Conservation (phyloP, 2,888 invertebrate genomes). For the Eubasilissa splendida region DNA sequence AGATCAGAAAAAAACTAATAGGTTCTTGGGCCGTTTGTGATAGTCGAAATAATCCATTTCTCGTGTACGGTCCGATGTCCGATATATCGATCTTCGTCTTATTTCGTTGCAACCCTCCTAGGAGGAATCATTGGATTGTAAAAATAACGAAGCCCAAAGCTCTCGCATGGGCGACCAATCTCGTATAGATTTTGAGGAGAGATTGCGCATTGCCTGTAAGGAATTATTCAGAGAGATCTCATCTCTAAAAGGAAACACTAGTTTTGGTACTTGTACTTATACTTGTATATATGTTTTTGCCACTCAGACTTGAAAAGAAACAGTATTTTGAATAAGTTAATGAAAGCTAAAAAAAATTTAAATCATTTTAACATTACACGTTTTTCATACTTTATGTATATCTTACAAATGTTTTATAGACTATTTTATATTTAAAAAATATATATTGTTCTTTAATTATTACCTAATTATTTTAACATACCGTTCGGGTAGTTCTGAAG, state of each 20-base stretch:
- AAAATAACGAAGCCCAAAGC: constrained; percentile 55
- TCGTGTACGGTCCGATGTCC: constrained; percentile 6
- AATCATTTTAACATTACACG: no score
- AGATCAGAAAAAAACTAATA: not conserved
- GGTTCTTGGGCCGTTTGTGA: not conserved
- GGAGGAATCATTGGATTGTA: constrained; percentile 45
- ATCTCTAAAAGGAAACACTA: constrained; percentile 13
- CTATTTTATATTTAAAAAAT: no score
- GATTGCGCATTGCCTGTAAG: constrained; percentile 34
- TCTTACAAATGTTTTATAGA: no score
- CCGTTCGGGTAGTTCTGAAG: no score
- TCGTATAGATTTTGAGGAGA: constrained; percentile 22
- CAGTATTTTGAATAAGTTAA: no score
- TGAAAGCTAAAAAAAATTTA: no score
- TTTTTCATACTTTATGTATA: no score
- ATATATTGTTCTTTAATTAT: no score
- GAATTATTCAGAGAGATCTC: constrained; percentile 17
- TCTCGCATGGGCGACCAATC: constrained; percentile 43
- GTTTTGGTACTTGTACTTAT: not conserved
- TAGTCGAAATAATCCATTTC: constrained; percentile 12
- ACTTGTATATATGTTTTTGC: no score
- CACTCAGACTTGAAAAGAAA: no score
- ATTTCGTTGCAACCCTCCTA: constrained; percentile 25
- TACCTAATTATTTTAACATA: no score
- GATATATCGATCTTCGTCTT: constrained; percentile 37